Evolutionary conservation across 2,888 invertebrate species (phyloP).

Genomic region (Antitype chi): DNA sequence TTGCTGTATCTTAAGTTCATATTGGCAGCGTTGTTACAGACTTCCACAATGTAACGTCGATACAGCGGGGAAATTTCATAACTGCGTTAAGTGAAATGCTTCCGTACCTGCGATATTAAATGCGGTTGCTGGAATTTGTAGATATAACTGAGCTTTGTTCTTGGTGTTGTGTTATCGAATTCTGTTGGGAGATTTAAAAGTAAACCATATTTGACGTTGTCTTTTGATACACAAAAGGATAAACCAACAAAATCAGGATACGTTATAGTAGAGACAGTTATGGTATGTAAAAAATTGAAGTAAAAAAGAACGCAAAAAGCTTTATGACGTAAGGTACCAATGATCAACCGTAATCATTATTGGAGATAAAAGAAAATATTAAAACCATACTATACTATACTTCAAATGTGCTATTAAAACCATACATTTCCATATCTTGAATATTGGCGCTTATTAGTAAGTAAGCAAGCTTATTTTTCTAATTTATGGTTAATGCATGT

Average conservation of each 20-base stretch:
- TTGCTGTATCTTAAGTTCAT: constrained; percentile 62
- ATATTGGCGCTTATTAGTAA: too few species aligned
- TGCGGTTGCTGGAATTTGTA: constrained; percentile 34
- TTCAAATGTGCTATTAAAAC: neutral
- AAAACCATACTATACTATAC: neutral
- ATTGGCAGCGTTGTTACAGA: constrained; percentile 51
- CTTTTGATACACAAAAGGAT: too few species aligned
- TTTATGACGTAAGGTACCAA: too few species aligned
- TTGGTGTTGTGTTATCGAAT: neutral
- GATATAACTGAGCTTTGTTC: constrained; percentile 37
- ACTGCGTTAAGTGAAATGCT: constrained; percentile 60
- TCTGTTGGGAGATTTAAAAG: neutral
- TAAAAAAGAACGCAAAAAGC: neutral
- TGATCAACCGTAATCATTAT: neutral
- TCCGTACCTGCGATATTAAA: constrained; percentile 61
- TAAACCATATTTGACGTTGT: neutral
- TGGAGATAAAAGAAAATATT: neutral
- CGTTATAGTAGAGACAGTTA: too few species aligned
- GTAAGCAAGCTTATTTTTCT: too few species aligned
- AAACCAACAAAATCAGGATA: neutral
- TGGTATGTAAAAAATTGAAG: neutral
- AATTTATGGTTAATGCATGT: too few species aligned
- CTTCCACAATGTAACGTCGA: constrained; percentile 54
- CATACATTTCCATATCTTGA: neutral
- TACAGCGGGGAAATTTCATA: constrained; percentile 55